Evolutionary conservation across 2,113 vertebrate species (phyloP), one percentile per base, ranked within the genome.

Genomic region (Chaetops frenatus): DNA sequence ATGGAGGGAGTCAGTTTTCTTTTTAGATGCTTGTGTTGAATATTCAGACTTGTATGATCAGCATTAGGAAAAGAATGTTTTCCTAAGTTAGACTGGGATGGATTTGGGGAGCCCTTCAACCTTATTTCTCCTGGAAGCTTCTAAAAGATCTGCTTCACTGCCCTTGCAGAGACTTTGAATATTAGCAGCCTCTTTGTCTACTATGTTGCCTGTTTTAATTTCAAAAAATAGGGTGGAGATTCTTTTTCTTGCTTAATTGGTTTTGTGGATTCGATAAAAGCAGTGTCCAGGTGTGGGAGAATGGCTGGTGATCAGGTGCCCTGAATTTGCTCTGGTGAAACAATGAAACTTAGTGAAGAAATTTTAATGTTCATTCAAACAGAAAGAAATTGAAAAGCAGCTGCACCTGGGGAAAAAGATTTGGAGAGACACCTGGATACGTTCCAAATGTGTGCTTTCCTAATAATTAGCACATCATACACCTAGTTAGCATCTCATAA

Each of bases 401-500:
- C 69, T 92, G 83, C 94, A 97, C 97, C 97, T 97, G 95, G 69
- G 90, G 92, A 88, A 81, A 64, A 88, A 92, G 79, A 89, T 92
- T 92, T 83, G 64, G 80, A 97, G 91, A 97, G 92, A 94, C 97
- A 98, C 93, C 97, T 98, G 97, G 97, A 96, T 90, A 67, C 81
- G 78, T 95, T 97, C 96, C 93, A 96, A 97, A 97, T 81, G 95
- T 97, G 92, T 90, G 94, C 97, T 97, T 98, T 97, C 97, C 96
- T 98, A 98, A 98, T 98, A 98, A 98, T 98, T 98, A 98, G 95
- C 97, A 97, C 97, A 97, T 97, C 97, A 97, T 76, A 97, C 86
- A 98, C 81, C 95, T 97, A 96, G 82, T 98, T 98, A 98, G 94
- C 97, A 98, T 98, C 97, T 98, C 98, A 98, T 98, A 97, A 98